Evolutionary conservation across 1,140 invertebrate species (phyloP).

Genomic region (Homarus americanus): DNA sequence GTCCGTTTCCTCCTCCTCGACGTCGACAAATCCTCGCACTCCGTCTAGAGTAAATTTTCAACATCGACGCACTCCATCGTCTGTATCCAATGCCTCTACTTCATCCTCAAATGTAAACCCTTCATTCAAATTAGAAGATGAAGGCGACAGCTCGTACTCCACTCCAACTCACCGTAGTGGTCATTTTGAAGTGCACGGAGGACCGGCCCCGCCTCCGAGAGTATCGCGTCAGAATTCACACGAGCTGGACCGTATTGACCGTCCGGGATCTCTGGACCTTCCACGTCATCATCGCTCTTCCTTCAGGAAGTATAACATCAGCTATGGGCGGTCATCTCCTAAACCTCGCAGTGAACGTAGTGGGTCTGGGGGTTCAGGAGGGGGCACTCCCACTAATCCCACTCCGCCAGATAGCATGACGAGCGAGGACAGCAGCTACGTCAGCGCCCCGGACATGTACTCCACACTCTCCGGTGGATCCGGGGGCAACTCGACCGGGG

Average conservation of each 20-base stretch:
- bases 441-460: constrained; percentile 65
- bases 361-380: constrained; percentile 81
- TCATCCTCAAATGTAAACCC: constrained; percentile 80
- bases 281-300: constrained; percentile 59
- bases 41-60: constrained; percentile 76
- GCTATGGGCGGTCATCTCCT: constrained; percentile 57
- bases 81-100: constrained; percentile 84
- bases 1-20: constrained; percentile 70
- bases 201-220: constrained; percentile 62
- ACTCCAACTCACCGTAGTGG: constrained; percentile 75
- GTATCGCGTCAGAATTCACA: constrained; percentile 66
- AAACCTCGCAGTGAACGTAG: constrained; percentile 78
- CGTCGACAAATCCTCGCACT: constrained; percentile 75
- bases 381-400: constrained; percentile 87
- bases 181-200: constrained; percentile 36
- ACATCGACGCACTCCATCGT: constrained; percentile 85
- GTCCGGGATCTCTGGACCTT: constrained; percentile 55
- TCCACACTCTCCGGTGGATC: constrained; percentile 62
- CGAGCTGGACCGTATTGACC: constrained; percentile 36
- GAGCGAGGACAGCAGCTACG: constrained; percentile 72
- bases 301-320: constrained; percentile 49
- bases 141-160: constrained; percentile 80
- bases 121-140: constrained; percentile 84
- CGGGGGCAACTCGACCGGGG: constrained; percentile 58
- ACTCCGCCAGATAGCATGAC: constrained; percentile 85